These are phyloP conservation scores for Leptinotarsa haldemani DNA, from an alignment of 2,888 invertebrate genomes.

Conservation along the genomic window DNA sequence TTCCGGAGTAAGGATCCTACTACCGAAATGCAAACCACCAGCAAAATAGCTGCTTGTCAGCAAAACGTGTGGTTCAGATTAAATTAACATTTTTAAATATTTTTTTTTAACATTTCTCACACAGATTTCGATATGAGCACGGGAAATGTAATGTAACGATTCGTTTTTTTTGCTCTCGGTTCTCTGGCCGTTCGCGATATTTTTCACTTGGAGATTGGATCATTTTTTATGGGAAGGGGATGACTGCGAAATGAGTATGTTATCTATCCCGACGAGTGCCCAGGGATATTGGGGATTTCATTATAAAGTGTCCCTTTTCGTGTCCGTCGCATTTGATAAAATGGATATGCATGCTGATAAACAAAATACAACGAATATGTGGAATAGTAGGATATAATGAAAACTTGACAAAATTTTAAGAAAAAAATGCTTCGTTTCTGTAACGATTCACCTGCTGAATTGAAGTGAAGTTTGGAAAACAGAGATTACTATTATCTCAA, in stretches of 20 bases:
- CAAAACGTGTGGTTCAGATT: constrained; percentile 36
- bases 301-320: not conserved
- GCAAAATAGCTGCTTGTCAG: constrained; percentile 36
- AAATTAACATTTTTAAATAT: constrained; percentile 37
- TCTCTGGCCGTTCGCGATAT: constrained; percentile 14
- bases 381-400: not conserved
- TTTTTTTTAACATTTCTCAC: constrained; percentile 32
- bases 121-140: constrained; percentile 30
- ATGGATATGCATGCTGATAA: not conserved
- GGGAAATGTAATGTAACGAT: constrained; percentile 12
- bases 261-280: constrained; percentile 4
- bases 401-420: not conserved
- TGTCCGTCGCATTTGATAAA: not conserved
- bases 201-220: constrained; percentile 20
- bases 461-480: too few relatives aligned
- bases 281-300: constrained; percentile 7
- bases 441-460: too few relatives aligned
- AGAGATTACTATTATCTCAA: too few relatives aligned
- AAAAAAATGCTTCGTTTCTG: too few relatives aligned
- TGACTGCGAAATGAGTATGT: not conserved
- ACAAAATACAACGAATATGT: not conserved
- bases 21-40: not conserved
- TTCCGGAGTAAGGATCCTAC: too few relatives aligned
- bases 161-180: constrained; percentile 10
- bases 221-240: constrained; percentile 8